Evolutionary conservation across 2,797 vertebrate genomes (phyloP), one percentile per base, ranked within the genome.

Genomic region (Leucoraja ocellata): DNA sequence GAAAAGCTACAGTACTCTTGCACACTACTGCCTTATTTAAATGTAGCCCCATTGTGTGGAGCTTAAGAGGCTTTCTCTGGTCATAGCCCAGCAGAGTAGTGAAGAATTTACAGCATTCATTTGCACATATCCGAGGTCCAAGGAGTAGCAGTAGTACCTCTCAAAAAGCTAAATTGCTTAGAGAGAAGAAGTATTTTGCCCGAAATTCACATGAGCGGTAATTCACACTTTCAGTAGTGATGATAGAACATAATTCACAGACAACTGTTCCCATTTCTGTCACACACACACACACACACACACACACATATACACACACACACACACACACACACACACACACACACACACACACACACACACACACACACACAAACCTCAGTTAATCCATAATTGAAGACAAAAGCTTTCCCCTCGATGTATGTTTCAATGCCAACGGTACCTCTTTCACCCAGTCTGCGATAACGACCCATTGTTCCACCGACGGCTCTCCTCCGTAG

Each of bases 141-240:
- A 36, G n/a, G 2, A 28, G 28, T 28, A 88, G 84, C 13, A 63
- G 84, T 9, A 36, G 68, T 32, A 11, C 63, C 32, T n/a, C 54
- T 83, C 61, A 88, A 88, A 88, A 88, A 36, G n/a, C 61, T 88
- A 88, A 88, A 88, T 65, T 68, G n/a, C 61, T 88, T 61, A 68
- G 84, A 9, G 16, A 46, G 46, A 46, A 65, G 61, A 88, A 63
- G 61, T 63, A 68, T 36, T 88, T 68, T 36, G 14, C 32, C 16
- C 68, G 54, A n/a, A 86, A 88, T 36, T 68, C 61, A 36, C 84
- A 68, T 65, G 8, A 65, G 14, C 16, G 32, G 36, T 18, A 32
- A 68, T 16, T 36, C 54, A 32, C 83, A 14, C 13, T 65, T 86
- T n/a, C 61, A 13, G 83, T 16, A 86, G 54, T 83, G 80, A 46